These are phyloP conservation scores for Malurus cyaneus DNA, from an alignment of 2,113 vertebrate genomes.

Conservation along the genomic window DNA sequence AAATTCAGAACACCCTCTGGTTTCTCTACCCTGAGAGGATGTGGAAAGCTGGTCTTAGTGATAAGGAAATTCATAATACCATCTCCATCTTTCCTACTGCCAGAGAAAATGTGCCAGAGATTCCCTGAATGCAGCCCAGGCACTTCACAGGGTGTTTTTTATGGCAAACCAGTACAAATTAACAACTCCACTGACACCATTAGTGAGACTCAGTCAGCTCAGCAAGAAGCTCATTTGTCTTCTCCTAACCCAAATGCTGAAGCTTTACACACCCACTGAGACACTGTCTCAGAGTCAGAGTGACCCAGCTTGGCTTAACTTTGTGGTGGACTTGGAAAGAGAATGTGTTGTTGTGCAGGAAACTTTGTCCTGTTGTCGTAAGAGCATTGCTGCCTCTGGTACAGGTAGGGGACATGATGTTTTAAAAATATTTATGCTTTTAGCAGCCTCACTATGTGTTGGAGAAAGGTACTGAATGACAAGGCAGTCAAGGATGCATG, in stretches of 20 bases:
- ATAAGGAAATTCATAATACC: not conserved
- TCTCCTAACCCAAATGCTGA: not conserved
- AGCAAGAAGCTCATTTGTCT: not conserved
- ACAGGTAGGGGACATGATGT: not conserved
- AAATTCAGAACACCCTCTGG: not conserved
- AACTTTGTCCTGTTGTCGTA: not conserved
- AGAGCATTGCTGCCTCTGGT: not conserved
- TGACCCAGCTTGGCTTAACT: not conserved
- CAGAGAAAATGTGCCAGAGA: not conserved
- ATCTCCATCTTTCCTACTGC: not conserved
- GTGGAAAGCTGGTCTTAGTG: not conserved
- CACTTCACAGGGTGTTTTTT: slow-evolving; percentile 6
- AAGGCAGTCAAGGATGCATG: not conserved
- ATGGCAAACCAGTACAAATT: slow-evolving; percentile 11
- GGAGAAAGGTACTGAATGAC: not conserved
- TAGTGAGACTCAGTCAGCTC: not conserved
- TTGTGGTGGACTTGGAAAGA: not conserved
- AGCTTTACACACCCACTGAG: not conserved
- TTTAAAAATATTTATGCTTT: not conserved
- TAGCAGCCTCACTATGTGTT: not conserved
- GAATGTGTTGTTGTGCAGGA: not conserved
- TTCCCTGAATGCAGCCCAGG: not conserved
- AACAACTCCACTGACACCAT: not conserved
- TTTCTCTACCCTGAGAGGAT: not conserved
- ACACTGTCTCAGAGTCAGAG: not conserved